These are phyloP conservation scores for Strix uralensis DNA, from an alignment of 2,113 vertebrate species.

Conservation along the genomic window DNA sequence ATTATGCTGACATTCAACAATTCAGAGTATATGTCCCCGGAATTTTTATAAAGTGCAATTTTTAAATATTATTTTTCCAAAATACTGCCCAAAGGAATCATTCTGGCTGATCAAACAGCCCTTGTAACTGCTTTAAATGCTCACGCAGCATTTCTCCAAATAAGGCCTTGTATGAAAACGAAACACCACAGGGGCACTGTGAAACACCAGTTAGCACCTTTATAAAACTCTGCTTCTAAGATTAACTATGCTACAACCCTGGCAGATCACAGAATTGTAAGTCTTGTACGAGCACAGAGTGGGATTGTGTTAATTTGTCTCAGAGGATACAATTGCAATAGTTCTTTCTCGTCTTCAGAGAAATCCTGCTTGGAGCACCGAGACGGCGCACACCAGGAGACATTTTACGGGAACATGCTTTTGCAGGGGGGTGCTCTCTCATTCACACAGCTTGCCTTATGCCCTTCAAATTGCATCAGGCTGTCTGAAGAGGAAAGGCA, in stretches of 20 bases:
- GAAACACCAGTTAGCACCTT: constrained; percentile 62
- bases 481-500: neutral
- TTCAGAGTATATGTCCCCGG: neutral
- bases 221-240: constrained; percentile 54
- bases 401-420: neutral
- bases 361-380: neutral
- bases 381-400: neutral
- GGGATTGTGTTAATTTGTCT: constrained; percentile 52
- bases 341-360: constrained; percentile 21
- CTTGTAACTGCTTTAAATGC: constrained; percentile 48
- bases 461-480: neutral
- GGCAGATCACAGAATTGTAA: constrained; percentile 41
- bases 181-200: constrained; percentile 22
- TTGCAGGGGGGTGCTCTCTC: neutral
- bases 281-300: neutral
- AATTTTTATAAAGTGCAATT: constrained; percentile 55
- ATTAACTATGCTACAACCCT: constrained; percentile 43
- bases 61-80: constrained; percentile 55
- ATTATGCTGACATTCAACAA: constrained; percentile 2
- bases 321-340: constrained; percentile 5
- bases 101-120: constrained; percentile 45
- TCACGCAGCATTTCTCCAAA: constrained; percentile 43
- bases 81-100: constrained; percentile 33
- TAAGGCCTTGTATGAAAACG: constrained; percentile 26
- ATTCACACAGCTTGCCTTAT: neutral